Conservation (phyloP, 2,888 invertebrate genomes). For the Drepanosiphum platanoidis region DNA sequence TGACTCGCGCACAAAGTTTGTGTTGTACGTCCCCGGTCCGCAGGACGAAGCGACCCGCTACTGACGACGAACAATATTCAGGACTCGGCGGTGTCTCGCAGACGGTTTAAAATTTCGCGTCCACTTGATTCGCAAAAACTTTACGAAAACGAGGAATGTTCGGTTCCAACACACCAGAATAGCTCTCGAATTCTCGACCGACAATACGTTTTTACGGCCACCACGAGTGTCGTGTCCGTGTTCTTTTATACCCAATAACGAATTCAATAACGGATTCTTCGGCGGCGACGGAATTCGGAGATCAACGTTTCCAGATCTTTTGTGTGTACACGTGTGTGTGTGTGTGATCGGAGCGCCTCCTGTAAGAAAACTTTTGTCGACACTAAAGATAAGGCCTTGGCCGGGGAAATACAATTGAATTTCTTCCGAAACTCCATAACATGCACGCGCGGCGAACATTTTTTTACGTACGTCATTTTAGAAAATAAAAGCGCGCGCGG, state of each 20-base stretch:
- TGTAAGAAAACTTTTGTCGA: background rate
- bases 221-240: background rate
- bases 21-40: background rate
- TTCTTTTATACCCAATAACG: background rate
- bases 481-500: background rate
- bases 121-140: background rate
- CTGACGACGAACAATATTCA: background rate
- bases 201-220: background rate
- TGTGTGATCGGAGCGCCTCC: background rate
- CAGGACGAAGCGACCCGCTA: no score
- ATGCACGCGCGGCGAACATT: background rate
- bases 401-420: background rate
- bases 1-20: background rate
- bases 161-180: background rate
- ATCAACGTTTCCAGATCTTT: background rate
- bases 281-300: background rate
- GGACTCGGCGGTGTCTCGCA: background rate
- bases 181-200: background rate
- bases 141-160: background rate
- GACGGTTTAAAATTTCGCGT: background rate
- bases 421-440: background rate
- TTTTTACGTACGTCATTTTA: background rate
- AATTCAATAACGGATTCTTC: background rate
- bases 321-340: no score
- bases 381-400: background rate